Percentiles rank a stretch among this genome's conserved stretches.
Conservation (phyloP, 1,140 invertebrate genomes). For the Bombus affinis region DNA sequence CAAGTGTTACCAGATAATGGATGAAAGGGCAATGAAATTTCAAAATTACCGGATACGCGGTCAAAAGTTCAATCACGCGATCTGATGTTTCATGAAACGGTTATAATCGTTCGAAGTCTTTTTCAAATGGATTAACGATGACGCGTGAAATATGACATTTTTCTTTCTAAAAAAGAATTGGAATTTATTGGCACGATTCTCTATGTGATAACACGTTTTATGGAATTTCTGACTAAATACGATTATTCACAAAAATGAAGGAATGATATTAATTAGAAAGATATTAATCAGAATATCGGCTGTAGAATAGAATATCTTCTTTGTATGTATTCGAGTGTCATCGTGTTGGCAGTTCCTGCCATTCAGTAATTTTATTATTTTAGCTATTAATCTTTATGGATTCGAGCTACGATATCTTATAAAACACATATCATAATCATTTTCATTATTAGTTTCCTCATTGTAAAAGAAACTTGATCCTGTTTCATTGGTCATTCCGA, state of each 20-base stretch:
- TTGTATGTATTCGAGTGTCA: too few relatives aligned
- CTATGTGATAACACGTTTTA: background rate
- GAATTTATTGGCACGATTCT: background rate
- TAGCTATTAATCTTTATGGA: too few relatives aligned
- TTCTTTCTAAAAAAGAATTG: background rate
- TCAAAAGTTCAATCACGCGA: constrained; percentile 13
- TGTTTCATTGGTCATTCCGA: too few relatives aligned
- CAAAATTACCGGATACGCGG: background rate
- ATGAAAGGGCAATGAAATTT: background rate
- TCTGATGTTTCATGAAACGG: background rate
- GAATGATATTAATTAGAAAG: background rate
- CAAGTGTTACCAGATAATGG: background rate
- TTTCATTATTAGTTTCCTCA: too few relatives aligned
- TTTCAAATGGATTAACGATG: background rate
- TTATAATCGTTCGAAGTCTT: background rate
- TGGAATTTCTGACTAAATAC: background rate
- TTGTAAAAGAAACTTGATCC: too few relatives aligned
- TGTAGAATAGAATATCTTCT: too few relatives aligned
- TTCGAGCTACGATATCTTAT: too few relatives aligned
- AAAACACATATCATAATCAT: too few relatives aligned
- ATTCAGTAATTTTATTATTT: too few relatives aligned
- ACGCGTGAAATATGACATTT: background rate
- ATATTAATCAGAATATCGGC: too few relatives aligned
- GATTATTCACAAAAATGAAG: background rate
- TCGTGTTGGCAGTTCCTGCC: too few relatives aligned